Conservation (phyloP, 2,888 invertebrate genomes). For the Hecatera dysodea region DNA sequence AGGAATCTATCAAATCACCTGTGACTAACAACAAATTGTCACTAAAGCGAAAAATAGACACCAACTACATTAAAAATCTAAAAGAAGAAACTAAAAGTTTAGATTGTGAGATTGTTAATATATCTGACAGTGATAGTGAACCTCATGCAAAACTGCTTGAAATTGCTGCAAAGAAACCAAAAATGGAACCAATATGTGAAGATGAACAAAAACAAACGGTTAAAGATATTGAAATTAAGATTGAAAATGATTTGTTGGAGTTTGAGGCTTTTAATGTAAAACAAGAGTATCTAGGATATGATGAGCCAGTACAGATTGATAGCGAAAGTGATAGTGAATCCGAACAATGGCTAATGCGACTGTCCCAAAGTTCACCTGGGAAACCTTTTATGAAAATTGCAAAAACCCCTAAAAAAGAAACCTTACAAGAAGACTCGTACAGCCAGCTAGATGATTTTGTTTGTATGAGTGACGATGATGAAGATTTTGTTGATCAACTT, state of each 20-base stretch:
- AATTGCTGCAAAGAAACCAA: conserved; percentile 70
- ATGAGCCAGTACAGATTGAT: conserved; percentile 80
- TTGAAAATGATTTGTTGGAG: conserved; percentile 78
- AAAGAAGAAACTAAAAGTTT: conserved; percentile 57
- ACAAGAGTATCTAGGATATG: conserved; percentile 83
- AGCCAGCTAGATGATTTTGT: conserved; percentile 82
- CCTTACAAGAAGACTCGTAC: conserved; percentile 80
- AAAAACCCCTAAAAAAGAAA: conserved; percentile 65
- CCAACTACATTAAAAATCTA: conserved; percentile 60
- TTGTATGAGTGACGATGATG: conserved; percentile 67
- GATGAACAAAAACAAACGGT: conserved; percentile 56
- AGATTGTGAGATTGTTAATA: conserved; percentile 69
- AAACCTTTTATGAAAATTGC: conserved; percentile 78
- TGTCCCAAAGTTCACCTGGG: conserved; percentile 88
- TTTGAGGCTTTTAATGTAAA: conserved; percentile 85
- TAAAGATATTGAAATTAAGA: conserved; percentile 72
- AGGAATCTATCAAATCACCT: conserved; percentile 56
- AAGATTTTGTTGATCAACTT: conserved; percentile 79
- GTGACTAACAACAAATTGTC: conserved; percentile 64
- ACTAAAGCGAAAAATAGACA: conserved; percentile 77
- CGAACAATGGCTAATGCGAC: conserved; percentile 88
- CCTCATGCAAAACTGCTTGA: conserved; percentile 42
- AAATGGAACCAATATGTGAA: conserved; percentile 71
- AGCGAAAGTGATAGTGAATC: conserved; percentile 90
- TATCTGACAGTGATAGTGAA: conserved; percentile 81